Evolutionary conservation across 1,140 invertebrate genomes (phyloP).

Genomic region (Halictus rubicundus): DNA sequence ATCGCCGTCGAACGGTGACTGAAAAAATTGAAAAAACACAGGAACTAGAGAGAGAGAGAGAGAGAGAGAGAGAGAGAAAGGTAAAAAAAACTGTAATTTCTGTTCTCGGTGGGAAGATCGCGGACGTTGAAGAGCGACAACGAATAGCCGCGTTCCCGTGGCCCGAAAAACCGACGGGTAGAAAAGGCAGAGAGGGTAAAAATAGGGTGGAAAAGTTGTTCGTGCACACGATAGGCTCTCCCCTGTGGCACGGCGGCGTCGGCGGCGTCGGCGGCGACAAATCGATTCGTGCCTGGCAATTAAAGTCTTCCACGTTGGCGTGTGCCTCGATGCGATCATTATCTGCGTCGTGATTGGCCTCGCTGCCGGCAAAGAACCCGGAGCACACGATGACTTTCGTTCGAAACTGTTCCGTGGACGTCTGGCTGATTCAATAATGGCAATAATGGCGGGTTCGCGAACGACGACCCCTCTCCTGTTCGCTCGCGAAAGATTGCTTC

Average conservation of each 20-base stretch:
- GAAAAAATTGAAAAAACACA: too few species aligned
- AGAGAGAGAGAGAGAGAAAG: background rate
- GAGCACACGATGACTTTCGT: conserved; percentile 1
- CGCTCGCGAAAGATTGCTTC: too few species aligned
- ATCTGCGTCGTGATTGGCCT: conserved; percentile 72
- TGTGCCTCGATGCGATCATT: conserved; percentile 69
- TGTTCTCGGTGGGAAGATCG: background rate
- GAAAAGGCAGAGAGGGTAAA: conserved; percentile 30
- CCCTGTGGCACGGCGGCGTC: conserved; percentile 56
- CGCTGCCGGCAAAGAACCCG: conserved; percentile 47
- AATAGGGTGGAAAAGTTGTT: conserved; percentile 40
- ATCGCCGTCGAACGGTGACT: too few species aligned
- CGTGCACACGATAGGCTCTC: conserved; percentile 53
- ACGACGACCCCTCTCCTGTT: background rate
- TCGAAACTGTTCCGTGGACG: conserved; percentile 1
- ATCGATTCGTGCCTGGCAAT: conserved; percentile 77
- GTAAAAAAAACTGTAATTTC: background rate
- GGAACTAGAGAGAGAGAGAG: too few species aligned
- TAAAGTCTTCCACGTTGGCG: conserved; percentile 74
- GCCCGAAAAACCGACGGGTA: background rate
- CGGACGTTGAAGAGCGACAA: background rate
- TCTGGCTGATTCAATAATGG: conserved; percentile 5
- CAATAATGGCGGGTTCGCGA: too few species aligned
- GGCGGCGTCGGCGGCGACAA: conserved; percentile 76
- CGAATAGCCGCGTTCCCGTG: conserved; percentile 9